phyloP scores from a whole-genome alignment of 2,113 vertebrate genomes.

The Scartelaos histophorus region DNA sequence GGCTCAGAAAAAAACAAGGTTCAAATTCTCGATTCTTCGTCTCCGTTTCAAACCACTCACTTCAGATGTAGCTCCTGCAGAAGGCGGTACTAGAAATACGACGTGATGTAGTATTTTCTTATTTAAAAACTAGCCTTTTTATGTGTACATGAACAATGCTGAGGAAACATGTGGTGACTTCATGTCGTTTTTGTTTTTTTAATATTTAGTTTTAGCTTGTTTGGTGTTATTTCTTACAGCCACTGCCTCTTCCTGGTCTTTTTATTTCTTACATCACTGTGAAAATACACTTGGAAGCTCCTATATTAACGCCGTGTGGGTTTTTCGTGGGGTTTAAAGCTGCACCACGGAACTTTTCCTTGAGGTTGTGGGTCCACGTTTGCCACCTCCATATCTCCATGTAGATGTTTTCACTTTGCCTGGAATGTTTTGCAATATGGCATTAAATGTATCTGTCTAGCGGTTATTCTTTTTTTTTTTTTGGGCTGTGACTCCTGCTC shows the following conservation, averaged over 20 bases:
- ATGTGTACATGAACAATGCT: not conserved
- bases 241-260: not conserved
- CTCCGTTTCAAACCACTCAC: not conserved
- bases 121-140: slow-evolving; percentile 8
- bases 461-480: too few species aligned
- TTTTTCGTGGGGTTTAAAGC: not conserved
- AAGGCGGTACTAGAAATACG: not conserved
- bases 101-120: not conserved
- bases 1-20: not conserved
- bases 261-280: not conserved
- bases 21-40: not conserved
- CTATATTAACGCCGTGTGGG: not conserved
- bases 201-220: not conserved
- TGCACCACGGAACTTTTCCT: too few species aligned
- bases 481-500: too few species aligned
- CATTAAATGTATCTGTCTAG: too few species aligned
- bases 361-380: too few species aligned
- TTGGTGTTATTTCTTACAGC: not conserved
- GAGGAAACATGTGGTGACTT: not conserved
- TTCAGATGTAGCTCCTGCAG: not conserved
- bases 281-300: slow-evolving; percentile 3
- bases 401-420: too few species aligned
- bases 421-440: too few species aligned
- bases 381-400: too few species aligned
- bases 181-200: not conserved